phyloP scores from a whole-genome alignment of 2,113 vertebrate genomes.

The Dolichotis patagonum region DNA sequence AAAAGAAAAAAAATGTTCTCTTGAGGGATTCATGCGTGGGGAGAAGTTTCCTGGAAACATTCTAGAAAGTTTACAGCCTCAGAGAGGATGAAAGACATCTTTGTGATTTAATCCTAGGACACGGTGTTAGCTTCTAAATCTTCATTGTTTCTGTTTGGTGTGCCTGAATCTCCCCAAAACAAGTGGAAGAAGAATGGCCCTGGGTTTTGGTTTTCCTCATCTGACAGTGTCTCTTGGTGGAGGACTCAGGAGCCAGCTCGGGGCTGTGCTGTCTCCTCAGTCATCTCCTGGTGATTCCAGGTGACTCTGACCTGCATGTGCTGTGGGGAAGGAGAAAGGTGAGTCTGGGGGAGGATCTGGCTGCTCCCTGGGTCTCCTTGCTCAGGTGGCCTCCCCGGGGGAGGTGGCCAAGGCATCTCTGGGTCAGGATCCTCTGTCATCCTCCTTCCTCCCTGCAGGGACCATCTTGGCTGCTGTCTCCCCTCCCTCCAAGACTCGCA shows the following conservation, averaged over 20 bases:
- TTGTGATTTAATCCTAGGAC: not conserved
- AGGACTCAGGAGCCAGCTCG: not conserved
- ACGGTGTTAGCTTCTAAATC: not conserved
- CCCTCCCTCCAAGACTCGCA: not conserved
- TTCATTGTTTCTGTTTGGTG: not conserved
- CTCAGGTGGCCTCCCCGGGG: not conserved
- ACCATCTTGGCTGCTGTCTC: accelerated
- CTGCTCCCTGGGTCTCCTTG: not conserved
- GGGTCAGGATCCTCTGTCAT: too few relatives aligned
- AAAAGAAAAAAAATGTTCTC: not conserved
- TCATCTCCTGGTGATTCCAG: not conserved
- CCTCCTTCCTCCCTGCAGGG: accelerated
- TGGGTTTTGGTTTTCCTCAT: not conserved
- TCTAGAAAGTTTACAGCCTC: not conserved
- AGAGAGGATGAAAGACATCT: not conserved
- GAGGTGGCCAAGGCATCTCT: not conserved
- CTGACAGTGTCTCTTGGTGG: not conserved
- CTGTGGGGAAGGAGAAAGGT: not conserved
- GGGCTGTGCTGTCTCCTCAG: not conserved
- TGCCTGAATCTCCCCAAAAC: not conserved
- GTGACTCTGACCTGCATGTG: not conserved
- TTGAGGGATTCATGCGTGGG: not conserved
- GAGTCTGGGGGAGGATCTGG: not conserved
- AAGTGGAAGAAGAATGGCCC: not conserved
- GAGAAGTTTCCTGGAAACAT: not conserved